phyloP scores from a whole-genome alignment of 2,797 vertebrate species.

The Aselliscus stoliczkanus region DNA sequence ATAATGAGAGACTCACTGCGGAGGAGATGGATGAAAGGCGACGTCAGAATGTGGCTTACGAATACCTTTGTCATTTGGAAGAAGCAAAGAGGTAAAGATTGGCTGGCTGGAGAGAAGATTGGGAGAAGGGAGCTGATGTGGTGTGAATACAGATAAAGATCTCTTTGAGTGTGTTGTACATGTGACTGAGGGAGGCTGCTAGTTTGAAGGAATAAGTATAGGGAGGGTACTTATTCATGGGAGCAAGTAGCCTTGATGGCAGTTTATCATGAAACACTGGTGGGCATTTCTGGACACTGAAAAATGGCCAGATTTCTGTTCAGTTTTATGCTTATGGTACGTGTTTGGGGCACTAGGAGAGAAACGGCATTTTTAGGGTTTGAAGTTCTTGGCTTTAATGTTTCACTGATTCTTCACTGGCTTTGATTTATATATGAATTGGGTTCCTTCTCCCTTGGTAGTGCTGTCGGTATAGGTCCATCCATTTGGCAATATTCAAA shows the following conservation, averaged over 20 bases:
- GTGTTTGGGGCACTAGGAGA: background rate
- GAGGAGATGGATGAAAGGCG: conserved; percentile 98
- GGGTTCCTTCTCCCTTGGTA: background rate
- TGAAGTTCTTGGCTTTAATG: background rate
- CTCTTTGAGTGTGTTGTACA: background rate
- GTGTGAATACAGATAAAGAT: background rate
- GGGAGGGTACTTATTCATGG: background rate
- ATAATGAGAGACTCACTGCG: conserved; percentile 97
- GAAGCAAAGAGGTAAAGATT: conserved; percentile 93
- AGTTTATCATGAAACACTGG: background rate
- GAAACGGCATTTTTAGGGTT: background rate
- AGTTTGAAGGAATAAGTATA: background rate
- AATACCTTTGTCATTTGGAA: conserved; percentile 97
- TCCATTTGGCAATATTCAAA: background rate
- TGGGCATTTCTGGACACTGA: background rate
- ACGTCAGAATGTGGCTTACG: conserved; percentile 97
- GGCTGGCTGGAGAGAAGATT: background rate
- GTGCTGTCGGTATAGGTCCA: background rate
- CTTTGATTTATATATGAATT: background rate
- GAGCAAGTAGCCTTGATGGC: background rate
- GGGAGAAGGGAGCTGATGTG: background rate
- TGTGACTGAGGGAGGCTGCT: background rate
- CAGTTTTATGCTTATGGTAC: background rate
- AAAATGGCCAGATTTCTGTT: background rate
- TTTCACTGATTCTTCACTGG: background rate